Evolutionary conservation across 2,888 invertebrate species (phyloP).

Genomic region (Torymus tubicola): DNA sequence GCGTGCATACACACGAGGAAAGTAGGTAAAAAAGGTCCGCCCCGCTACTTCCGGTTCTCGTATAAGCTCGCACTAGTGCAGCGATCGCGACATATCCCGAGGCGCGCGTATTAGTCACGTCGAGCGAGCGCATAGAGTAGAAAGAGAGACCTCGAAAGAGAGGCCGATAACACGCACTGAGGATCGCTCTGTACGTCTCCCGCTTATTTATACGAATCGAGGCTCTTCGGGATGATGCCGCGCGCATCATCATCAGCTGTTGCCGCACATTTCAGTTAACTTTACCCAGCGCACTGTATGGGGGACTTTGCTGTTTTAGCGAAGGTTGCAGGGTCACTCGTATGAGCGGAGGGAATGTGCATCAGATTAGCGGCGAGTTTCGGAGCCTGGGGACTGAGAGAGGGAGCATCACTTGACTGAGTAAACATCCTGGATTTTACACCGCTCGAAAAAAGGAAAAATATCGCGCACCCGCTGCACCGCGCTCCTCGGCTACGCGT

Average conservation of each 20-base stretch:
- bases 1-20: conserved; percentile 12
- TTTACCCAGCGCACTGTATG: no score
- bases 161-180: conserved; percentile 29
- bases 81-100: conserved; percentile 34
- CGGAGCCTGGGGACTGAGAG: not conserved
- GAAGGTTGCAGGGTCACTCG: conserved; percentile 29
- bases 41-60: conserved; percentile 50
- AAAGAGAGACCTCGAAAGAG: conserved; percentile 6
- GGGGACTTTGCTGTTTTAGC: conserved; percentile 1
- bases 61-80: conserved; percentile 19
- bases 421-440: conserved; percentile 53
- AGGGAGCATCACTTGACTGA: conserved; percentile 41
- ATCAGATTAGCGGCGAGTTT: conserved; percentile 33
- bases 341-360: not conserved
- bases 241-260: conserved; percentile 24
- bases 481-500: not conserved
- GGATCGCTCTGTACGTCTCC: not conserved
- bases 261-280: no score
- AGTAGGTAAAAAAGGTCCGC: conserved; percentile 49
- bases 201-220: conserved; percentile 26
- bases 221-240: not conserved
- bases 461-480: not conserved
- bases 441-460: conserved; percentile 15
- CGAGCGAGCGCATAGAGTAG: not conserved
- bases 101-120: conserved; percentile 47